Evolutionary conservation across 2,888 invertebrate genomes (phyloP).

Genomic region (Hybos culiciformis): DNA sequence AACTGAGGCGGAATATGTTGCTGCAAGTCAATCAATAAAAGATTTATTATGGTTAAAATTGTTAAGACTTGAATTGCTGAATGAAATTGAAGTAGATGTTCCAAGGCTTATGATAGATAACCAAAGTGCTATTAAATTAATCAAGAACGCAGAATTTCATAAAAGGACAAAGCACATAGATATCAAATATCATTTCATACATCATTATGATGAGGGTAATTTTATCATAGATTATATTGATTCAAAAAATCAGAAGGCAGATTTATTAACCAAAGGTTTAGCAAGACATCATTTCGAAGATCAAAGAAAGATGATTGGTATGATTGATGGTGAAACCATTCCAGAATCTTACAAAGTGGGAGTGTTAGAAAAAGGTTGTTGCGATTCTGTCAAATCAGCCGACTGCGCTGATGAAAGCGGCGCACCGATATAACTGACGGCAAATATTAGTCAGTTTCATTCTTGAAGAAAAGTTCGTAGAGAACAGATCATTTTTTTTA

Average conservation of each 20-base stretch:
- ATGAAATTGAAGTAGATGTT: too few relatives aligned
- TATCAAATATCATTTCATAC: background rate
- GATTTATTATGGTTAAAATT: background rate
- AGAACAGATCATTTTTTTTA: too few relatives aligned
- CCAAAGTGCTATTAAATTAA: constrained; percentile 14
- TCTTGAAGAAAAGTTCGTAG: too few relatives aligned
- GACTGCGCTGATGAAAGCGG: too few relatives aligned
- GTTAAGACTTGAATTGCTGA: background rate
- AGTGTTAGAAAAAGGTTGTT: too few relatives aligned
- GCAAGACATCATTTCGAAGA: too few relatives aligned
- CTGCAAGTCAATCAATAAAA: background rate
- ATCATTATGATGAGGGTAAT: background rate
- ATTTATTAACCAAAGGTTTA: background rate
- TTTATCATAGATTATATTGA: background rate
- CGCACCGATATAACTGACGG: too few relatives aligned
- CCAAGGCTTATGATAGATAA: constrained; percentile 17
- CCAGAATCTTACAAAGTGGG: too few relatives aligned
- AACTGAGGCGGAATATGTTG: constrained; percentile 1
- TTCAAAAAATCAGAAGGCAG: background rate
- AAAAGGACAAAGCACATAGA: constrained; percentile 17
- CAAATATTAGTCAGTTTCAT: too few relatives aligned
- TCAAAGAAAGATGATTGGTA: too few relatives aligned
- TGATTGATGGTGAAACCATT: too few relatives aligned
- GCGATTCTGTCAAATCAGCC: too few relatives aligned
- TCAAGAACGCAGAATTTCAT: constrained; percentile 17